Evolutionary conservation across 1,140 invertebrate species (phyloP).

Genomic region (Drosophila ananassae): DNA sequence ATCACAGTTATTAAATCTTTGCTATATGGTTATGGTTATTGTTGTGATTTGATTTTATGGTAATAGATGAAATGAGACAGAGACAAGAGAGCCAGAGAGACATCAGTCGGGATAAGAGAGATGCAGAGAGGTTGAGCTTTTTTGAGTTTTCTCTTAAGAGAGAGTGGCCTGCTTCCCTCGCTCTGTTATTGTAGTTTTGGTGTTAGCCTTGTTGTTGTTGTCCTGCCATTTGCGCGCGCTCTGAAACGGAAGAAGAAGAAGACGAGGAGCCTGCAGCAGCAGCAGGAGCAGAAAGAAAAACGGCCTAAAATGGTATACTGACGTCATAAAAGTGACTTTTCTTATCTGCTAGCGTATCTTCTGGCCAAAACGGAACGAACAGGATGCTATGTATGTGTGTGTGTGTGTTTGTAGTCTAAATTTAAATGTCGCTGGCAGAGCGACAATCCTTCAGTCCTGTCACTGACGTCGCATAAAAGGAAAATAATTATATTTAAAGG

Average conservation of each 20-base stretch:
- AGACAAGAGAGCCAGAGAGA: neutral
- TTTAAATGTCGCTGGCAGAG: conserved; percentile 74
- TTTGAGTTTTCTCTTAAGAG: conserved; percentile 31
- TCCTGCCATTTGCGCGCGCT: conserved; percentile 65
- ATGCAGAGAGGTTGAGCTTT: conserved; percentile 5
- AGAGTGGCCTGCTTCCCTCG: conserved; percentile 33
- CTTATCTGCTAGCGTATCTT: conserved; percentile 76
- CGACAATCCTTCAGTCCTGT: conserved; percentile 60
- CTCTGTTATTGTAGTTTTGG: conserved; percentile 69
- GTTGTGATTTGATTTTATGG: conserved; percentile 82
- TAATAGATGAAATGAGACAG: conserved; percentile 62
- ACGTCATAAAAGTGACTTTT: conserved; percentile 82
- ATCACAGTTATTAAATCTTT: conserved; percentile 83
- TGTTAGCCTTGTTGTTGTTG: conserved; percentile 38
- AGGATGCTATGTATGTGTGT: conserved; percentile 44
- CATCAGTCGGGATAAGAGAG: neutral
- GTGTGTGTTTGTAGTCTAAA: conserved; percentile 61
- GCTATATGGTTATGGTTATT: conserved; percentile 82
- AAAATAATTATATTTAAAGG: conserved; percentile 83
- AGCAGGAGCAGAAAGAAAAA: conserved; percentile 44
- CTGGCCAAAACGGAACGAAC: conserved; percentile 57
- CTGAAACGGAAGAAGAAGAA: conserved; percentile 25
- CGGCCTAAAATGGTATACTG: conserved; percentile 79
- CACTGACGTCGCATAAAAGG: conserved; percentile 70
- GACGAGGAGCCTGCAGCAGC: conserved; percentile 2